phyloP scores from a whole-genome alignment of 1,140 invertebrate genomes.

The Battus philenor region DNA sequence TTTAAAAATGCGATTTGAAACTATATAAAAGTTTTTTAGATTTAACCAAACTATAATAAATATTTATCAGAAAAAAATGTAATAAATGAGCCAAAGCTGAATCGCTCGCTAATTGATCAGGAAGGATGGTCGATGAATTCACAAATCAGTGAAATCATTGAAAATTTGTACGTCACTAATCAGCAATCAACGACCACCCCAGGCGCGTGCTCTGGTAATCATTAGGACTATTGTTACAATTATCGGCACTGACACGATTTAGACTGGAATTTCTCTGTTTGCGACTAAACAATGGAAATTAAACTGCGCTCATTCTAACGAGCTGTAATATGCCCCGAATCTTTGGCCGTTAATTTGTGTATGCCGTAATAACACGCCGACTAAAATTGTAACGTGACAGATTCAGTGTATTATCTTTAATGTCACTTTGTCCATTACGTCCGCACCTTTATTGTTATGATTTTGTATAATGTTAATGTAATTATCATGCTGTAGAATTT shows the following conservation, averaged over 20 bases:
- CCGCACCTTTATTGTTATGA: not conserved
- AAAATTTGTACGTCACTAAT: conserved; percentile 33
- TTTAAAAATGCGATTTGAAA: not conserved
- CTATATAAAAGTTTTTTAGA: no score
- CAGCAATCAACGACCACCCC: conserved; percentile 30
- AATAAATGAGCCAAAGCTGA: conserved; percentile 3
- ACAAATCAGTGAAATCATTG: conserved; percentile 37
- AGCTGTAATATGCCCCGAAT: not conserved
- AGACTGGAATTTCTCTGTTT: conserved; percentile 49
- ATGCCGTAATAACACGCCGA: not conserved
- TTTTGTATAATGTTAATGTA: not conserved
- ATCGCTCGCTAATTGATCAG: conserved; percentile 23
- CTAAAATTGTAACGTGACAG: not conserved
- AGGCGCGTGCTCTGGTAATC: conserved; percentile 35
- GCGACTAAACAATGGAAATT: conserved; percentile 20
- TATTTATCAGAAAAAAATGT: not conserved
- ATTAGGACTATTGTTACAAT: conserved; percentile 64
- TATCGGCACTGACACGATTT: conserved; percentile 53
- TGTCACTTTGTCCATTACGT: not conserved
- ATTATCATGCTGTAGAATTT: not conserved
- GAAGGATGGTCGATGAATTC: conserved; percentile 38
- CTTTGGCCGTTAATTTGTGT: not conserved
- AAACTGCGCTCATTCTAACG: conserved; percentile 6
- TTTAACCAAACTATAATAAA: no score
- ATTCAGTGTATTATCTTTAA: conserved; percentile 10